Evolutionary conservation across 2,113 vertebrate species (phyloP).

Genomic region (Anoplopoma fimbria): DNA sequence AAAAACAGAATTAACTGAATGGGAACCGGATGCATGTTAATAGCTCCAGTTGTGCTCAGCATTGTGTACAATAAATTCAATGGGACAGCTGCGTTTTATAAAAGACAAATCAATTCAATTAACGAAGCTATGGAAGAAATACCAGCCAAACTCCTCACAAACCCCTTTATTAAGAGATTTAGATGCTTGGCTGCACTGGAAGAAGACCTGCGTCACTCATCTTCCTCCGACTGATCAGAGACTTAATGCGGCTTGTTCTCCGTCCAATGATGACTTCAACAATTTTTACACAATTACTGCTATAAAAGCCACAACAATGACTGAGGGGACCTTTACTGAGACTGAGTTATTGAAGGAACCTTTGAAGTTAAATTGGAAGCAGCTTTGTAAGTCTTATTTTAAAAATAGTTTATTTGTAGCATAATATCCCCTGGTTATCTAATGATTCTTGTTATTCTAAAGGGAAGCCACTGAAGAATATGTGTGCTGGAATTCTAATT

Average conservation of each 20-base stretch:
- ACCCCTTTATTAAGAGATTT: conserved; percentile 29
- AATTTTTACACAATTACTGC: conserved; percentile 47
- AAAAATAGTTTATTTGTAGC: no score
- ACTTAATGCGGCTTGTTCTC: conserved; percentile 43
- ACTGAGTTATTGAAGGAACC: neutral
- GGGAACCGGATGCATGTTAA: conserved; percentile 19
- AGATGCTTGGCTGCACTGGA: conserved; percentile 39
- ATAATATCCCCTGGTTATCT: neutral
- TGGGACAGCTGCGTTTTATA: conserved; percentile 41
- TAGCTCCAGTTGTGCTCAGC: conserved; percentile 5
- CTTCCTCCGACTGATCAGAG: conserved; percentile 52
- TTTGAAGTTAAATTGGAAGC: conserved; percentile 34
- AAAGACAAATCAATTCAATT: conserved; percentile 41
- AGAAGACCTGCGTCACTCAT: conserved; percentile 45
- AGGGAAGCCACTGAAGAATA: neutral
- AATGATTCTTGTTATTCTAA: conserved; percentile 13
- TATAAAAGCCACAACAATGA: conserved; percentile 54
- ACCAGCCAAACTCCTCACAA: conserved; percentile 2
- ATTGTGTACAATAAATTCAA: conserved; percentile 36
- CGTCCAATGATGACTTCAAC: conserved; percentile 70
- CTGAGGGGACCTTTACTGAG: conserved; percentile 27
- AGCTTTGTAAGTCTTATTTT: conserved; percentile 25
- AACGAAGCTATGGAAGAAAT: conserved; percentile 33
- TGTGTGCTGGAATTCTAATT: neutral
- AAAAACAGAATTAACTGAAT: conserved; percentile 22